phyloP scores from a whole-genome alignment of 2,113 vertebrate genomes.

The Python bivittatus region DNA sequence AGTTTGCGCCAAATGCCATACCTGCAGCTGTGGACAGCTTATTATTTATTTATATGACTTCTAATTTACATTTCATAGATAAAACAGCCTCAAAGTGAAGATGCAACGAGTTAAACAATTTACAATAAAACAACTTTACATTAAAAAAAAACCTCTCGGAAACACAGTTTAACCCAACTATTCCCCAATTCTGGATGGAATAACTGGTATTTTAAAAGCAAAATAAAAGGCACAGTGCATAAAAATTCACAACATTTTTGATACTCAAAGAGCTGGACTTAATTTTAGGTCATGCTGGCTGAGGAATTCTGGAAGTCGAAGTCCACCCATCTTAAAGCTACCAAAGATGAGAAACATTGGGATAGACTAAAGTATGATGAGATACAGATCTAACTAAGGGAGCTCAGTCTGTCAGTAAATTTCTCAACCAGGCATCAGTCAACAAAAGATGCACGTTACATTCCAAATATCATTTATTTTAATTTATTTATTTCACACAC shows the following conservation, averaged over 20 bases:
- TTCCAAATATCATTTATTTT: no score
- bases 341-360: no score
- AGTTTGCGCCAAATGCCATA: neutral
- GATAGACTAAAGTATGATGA: no score
- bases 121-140: neutral
- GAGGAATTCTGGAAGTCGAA: no score
- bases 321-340: no score
- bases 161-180: neutral
- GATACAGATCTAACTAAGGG: no score
- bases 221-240: neutral
- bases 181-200: neutral
- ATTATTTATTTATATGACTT: neutral
- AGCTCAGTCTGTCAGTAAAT: no score
- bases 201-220: neutral
- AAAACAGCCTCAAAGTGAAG: neutral
- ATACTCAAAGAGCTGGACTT: neutral
- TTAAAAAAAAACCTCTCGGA: neutral
- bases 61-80: neutral
- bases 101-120: neutral
- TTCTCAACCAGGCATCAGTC: no score
- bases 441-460: no score
- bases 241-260: neutral
- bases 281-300: no score
- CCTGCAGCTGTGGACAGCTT: neutral
- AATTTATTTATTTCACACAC: no score